Evolutionary conservation across 2,113 vertebrate species (phyloP).

Genomic region (Microtus richardsoni): DNA sequence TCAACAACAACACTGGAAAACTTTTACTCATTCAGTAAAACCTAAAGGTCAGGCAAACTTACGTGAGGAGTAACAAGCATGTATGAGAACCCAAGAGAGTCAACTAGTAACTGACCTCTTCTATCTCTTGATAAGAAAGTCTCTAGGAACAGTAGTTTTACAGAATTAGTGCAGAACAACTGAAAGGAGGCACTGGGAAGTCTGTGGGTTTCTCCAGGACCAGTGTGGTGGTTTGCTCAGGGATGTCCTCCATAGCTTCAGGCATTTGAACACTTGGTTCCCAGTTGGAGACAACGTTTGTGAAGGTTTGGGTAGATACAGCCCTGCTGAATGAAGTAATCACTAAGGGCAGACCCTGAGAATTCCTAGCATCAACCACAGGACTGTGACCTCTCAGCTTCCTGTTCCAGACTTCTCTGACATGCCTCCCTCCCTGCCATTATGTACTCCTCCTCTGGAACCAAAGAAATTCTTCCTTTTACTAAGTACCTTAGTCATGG

Average conservation of each 20-base stretch:
- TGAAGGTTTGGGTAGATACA: not conserved
- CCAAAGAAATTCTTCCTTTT: not conserved
- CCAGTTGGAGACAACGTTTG: not conserved
- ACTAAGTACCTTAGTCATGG: not conserved
- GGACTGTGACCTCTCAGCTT: not conserved
- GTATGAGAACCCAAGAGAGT: not conserved
- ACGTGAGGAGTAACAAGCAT: not conserved
- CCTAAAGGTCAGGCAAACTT: conserved; percentile 18
- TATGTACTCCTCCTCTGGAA: not conserved
- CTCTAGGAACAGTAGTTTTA: not conserved
- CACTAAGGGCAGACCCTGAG: not conserved
- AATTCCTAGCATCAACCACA: not conserved
- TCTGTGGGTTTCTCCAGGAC: not conserved
- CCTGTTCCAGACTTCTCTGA: not conserved
- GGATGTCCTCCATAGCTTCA: not conserved
- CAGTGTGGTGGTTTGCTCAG: not conserved
- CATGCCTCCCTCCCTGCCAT: not conserved
- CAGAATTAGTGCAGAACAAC: not conserved
- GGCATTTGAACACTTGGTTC: not conserved
- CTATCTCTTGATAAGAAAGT: not conserved
- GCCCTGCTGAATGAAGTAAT: not conserved
- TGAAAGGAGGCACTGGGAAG: not conserved
- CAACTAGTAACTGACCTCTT: not conserved
- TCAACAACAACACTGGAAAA: conserved; percentile 11
- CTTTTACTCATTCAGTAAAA: conserved; percentile 32